These are phyloP conservation scores for Bungarus multicinctus DNA, from an alignment of 2,113 vertebrate genomes.

Conservation along the genomic window DNA sequence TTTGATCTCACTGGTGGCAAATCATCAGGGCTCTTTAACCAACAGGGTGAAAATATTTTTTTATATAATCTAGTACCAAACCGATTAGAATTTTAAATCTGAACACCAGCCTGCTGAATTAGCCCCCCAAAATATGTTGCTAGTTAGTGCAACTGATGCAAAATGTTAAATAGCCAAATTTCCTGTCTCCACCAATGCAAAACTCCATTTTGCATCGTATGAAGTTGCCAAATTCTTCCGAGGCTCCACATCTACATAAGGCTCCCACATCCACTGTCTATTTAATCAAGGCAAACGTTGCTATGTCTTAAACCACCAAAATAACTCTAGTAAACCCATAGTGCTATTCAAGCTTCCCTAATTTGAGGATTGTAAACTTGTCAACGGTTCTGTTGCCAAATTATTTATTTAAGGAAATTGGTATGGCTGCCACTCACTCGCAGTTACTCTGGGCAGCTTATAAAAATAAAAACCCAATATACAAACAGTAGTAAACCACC, in stretches of 20 bases:
- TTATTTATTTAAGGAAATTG: neutral
- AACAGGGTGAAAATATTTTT: neutral
- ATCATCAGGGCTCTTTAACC: neutral
- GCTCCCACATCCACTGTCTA: neutral
- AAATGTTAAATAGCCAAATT: neutral
- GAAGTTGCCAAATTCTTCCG: neutral
- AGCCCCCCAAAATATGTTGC: neutral
- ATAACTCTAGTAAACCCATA: neutral
- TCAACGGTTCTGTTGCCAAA: neutral
- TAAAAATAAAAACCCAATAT: neutral
- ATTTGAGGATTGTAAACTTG: neutral
- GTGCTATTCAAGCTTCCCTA: neutral
- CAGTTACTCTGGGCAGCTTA: neutral
- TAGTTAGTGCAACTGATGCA: neutral
- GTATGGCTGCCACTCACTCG: neutral
- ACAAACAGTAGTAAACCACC: neutral
- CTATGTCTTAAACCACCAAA: neutral
- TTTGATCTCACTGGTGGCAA: neutral
- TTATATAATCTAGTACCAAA: neutral
- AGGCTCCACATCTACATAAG: neutral
- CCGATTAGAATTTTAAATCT: neutral
- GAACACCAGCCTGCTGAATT: neutral
- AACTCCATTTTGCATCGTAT: neutral
- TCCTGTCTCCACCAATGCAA: neutral
- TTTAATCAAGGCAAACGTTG: neutral